A percentile compares a stretch with the other conserved stretches of the same genome.
phyloP scores from a whole-genome alignment of 2,888 invertebrate genomes.

The Cephus runcator region DNA sequence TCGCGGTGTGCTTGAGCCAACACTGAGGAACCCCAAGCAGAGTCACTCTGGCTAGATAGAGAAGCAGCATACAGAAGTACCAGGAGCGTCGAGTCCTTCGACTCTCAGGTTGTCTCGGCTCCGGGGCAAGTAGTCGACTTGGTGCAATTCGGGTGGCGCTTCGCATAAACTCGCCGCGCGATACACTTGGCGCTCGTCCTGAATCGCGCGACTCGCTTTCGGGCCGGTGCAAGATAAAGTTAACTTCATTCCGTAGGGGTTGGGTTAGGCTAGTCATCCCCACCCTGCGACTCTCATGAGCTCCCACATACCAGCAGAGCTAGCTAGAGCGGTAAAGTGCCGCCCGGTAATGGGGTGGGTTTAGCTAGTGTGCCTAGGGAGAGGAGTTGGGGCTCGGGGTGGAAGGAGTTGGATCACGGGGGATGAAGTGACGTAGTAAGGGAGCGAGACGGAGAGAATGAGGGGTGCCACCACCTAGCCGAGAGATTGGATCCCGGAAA shows the following conservation, averaged over 20 bases:
- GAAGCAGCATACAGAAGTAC: background rate
- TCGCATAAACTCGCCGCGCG: slow-evolving; percentile 49
- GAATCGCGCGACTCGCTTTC: slow-evolving; percentile 33
- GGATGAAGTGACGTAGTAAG: slow-evolving; percentile 22
- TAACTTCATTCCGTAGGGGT: slow-evolving; percentile 32
- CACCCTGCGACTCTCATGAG: background rate
- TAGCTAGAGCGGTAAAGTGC: slow-evolving; percentile 31
- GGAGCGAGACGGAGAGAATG: slow-evolving; percentile 22
- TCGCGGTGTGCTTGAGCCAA: slow-evolving; percentile 28
- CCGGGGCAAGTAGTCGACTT: slow-evolving; percentile 7
- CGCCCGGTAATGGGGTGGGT: slow-evolving; percentile 27
- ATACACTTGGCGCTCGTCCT: slow-evolving; percentile 53
- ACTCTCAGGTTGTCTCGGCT: slow-evolving; percentile 22
- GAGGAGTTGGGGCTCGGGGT: slow-evolving; percentile 17
- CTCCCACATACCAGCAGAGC: background rate
- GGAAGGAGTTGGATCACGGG: slow-evolving; percentile 5
- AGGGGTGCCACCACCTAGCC: slow-evolving; percentile 43
- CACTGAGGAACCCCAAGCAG: slow-evolving; percentile 14
- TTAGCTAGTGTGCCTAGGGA: slow-evolving; percentile 16
- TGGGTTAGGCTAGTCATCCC: slow-evolving; percentile 4
- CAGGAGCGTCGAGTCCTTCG: slow-evolving; percentile 6
- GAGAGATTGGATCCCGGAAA: slow-evolving; percentile 63
- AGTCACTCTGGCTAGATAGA: background rate
- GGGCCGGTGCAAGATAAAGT: slow-evolving; percentile 43
- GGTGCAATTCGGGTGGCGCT: slow-evolving; percentile 16